A percentile compares a stretch with the other conserved stretches of the same genome.
Evolutionary conservation across 2,797 vertebrate genomes (phyloP).

Genomic region (Corythornis leucogaster): DNA sequence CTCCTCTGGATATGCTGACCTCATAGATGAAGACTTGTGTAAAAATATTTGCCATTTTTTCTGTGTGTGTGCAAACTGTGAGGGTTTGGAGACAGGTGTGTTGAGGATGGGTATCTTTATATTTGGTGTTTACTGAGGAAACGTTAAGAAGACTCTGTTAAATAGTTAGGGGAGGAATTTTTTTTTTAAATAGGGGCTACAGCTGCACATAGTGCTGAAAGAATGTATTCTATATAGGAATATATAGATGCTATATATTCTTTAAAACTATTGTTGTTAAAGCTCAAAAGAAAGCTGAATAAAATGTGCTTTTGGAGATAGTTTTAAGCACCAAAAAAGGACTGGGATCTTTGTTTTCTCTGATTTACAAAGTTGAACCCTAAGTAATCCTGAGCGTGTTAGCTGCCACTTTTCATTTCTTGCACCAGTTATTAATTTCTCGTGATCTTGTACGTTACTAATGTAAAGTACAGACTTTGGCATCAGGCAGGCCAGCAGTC

Average conservation of each 20-base stretch:
- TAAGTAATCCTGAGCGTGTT: neutral
- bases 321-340: neutral
- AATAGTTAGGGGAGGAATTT: neutral
- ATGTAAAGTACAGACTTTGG: neutral
- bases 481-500: neutral
- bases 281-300: neutral
- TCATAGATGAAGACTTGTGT: neutral
- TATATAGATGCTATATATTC: neutral
- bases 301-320: neutral
- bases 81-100: neutral
- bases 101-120: neutral
- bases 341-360: neutral
- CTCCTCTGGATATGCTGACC: neutral
- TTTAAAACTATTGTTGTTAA: neutral
- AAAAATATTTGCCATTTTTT: neutral
- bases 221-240: neutral
- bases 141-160: neutral
- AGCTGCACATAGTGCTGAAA: neutral
- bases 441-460: neutral
- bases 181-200: neutral
- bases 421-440: neutral
- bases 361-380: neutral
- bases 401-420: neutral
- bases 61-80: fast-evolving
- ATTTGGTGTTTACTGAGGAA: neutral